Evolutionary conservation across 2,888 invertebrate species (phyloP).

Genomic region (Orchesellides sinensis): DNA sequence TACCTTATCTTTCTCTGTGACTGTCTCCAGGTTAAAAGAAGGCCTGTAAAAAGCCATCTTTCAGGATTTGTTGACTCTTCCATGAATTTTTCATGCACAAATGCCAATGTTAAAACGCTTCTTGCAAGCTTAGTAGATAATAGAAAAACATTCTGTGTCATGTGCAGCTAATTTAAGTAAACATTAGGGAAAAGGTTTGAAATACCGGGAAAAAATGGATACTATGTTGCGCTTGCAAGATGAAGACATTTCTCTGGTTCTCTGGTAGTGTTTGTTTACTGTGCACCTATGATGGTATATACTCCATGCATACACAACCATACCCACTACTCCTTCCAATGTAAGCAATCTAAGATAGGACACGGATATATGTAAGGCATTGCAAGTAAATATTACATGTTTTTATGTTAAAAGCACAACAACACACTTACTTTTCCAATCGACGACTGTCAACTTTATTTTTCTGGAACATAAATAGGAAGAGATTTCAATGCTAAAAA

Average conservation of each 20-base stretch:
- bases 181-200: slow-evolving; percentile 8
- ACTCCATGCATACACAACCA: background rate
- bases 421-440: background rate
- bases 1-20: background rate
- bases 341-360: background rate
- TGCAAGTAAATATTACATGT: background rate
- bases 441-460: background rate
- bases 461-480: background rate
- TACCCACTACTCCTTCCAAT: background rate
- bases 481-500: background rate
- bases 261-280: background rate
- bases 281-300: background rate
- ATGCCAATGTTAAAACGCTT: slow-evolving; percentile 5
- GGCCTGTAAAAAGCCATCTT: slow-evolving; percentile 16
- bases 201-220: slow-evolving; percentile 11
- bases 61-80: slow-evolving; percentile 35
- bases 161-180: slow-evolving; percentile 8
- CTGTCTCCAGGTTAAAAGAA: too few species aligned
- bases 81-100: slow-evolving; percentile 41
- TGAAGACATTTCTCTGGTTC: background rate
- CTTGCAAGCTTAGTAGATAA: background rate
- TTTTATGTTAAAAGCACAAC: background rate
- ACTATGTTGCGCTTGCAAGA: background rate
- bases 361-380: background rate
- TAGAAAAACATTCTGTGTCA: background rate